Evolutionary conservation across 2,797 vertebrate species (phyloP).

Genomic region (Apodemus agrarius): DNA sequence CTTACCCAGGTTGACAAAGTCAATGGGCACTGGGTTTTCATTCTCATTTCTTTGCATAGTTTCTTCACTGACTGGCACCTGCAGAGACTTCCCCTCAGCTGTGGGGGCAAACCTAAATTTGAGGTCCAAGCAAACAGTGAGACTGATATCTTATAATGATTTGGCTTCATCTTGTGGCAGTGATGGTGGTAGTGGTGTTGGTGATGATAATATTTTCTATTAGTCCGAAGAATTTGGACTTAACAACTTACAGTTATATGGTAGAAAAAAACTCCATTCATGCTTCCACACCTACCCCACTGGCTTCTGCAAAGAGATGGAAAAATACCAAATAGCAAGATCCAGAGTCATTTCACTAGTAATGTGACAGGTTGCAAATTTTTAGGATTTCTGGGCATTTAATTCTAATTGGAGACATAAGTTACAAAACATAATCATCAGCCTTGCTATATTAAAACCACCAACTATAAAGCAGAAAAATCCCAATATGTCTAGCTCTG

Average conservation of each 20-base stretch:
- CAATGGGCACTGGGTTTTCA: not conserved
- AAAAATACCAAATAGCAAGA: not conserved
- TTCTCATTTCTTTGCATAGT: not conserved
- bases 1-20: not conserved
- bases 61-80: not conserved
- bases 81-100: no score
- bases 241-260: not conserved
- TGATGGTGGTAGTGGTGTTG: no score
- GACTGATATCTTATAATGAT: not conserved
- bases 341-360: not conserved
- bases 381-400: not conserved
- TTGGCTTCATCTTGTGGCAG: not conserved
- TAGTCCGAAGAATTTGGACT: not conserved
- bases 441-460: not conserved
- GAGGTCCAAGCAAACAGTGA: not conserved
- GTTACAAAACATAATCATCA: not conserved
- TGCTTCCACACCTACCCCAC: not conserved
- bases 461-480: not conserved
- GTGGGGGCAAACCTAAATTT: not conserved
- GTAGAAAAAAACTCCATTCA: not conserved
- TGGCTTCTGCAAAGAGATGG: not conserved
- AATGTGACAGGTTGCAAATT: not conserved
- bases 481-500: not conserved
- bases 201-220: not conserved
- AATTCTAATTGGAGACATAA: not conserved